A percentile compares a stretch with the other conserved stretches of the same genome.
Conservation (phyloP, 2,797 vertebrate species). For the Siniperca undulata region DNA sequence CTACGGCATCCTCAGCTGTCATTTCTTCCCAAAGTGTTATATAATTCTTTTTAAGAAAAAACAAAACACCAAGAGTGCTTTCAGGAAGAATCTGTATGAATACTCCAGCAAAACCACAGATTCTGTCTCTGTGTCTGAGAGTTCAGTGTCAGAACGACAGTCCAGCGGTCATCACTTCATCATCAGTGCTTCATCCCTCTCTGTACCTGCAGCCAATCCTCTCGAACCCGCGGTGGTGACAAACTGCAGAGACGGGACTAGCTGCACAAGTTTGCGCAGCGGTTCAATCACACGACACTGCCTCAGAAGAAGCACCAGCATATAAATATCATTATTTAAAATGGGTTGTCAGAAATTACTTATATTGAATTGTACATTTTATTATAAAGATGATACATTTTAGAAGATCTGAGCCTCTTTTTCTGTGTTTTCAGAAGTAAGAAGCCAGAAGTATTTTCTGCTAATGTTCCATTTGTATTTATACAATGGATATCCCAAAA, state of each 20-base stretch:
- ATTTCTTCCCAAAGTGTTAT: slow-evolving; percentile 93
- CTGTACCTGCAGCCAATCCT: neutral
- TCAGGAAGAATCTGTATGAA: slow-evolving; percentile 88
- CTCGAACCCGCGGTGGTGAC: neutral
- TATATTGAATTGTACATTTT: neutral
- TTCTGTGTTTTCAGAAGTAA: neutral
- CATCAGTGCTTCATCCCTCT: slow-evolving; percentile 12
- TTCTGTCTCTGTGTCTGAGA: slow-evolving; percentile 10
- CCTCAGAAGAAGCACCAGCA: slow-evolving; percentile 60
- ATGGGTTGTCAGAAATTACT: neutral
- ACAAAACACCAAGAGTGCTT: slow-evolving; percentile 90
- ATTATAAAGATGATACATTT: neutral
- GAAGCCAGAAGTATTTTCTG: neutral
- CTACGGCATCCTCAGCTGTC: slow-evolving; percentile 91
- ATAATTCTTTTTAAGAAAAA: slow-evolving; percentile 90
- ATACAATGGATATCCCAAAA: no score
- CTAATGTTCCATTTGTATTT: neutral
- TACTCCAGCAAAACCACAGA: slow-evolving; percentile 83
- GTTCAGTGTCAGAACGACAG: slow-evolving; percentile 14
- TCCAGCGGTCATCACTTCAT: neutral
- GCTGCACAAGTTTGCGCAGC: neutral
- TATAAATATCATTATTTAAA: slow-evolving; percentile 35
- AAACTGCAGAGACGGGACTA: neutral
- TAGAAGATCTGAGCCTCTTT: neutral
- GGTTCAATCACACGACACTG: neutral